These are phyloP conservation scores for Crotophaga sulcirostris DNA, from an alignment of 2,113 vertebrate species.

Conservation along the genomic window DNA sequence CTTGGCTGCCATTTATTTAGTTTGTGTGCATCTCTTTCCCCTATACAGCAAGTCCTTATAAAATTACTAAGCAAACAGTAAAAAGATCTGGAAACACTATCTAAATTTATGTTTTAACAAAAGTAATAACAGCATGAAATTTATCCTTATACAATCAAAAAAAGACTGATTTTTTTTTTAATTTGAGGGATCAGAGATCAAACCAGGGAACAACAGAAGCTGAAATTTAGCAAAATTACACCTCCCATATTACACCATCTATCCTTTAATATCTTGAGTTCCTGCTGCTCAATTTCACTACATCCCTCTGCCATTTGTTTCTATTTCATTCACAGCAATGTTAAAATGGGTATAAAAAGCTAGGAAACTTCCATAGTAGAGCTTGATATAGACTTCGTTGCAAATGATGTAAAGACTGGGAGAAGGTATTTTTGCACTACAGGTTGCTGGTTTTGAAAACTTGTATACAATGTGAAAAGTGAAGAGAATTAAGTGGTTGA, in stretches of 20 bases:
- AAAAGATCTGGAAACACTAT: not conserved
- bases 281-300: not conserved
- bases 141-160: not conserved
- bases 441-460: not conserved
- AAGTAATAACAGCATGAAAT: not conserved
- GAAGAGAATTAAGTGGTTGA: not conserved
- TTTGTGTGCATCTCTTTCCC: not conserved
- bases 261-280: not conserved
- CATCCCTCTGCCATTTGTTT: accelerated
- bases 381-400: not conserved
- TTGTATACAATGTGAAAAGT: not conserved
- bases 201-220: not conserved
- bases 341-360: not conserved
- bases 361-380: not conserved
- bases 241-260: not conserved
- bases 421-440: not conserved
- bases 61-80: not conserved
- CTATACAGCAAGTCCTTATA: not conserved
- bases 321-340: not conserved
- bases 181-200: not conserved
- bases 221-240: not conserved
- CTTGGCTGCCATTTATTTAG: not conserved
- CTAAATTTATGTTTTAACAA: not conserved
- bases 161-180: not conserved
- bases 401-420: not conserved